Base-by-base conservation (phyloP, 2,113 vertebrate genomes). In the Rhineura floridana region DNA sequence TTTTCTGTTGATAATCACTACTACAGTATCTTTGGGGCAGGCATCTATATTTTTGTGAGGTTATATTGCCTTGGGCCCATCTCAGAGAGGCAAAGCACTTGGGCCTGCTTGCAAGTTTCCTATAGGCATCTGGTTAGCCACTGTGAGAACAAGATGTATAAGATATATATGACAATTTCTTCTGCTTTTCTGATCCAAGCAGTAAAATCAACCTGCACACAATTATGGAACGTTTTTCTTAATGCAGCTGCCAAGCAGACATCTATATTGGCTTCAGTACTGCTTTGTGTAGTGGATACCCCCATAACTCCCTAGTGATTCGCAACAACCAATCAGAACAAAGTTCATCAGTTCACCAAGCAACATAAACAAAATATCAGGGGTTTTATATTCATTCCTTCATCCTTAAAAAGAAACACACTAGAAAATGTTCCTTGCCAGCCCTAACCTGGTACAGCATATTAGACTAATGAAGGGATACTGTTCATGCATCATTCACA, bases 401-500 rank as follows among this genome's bases (percentile, higher is more conserved):
- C 92, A 88, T 93, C 84, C 82, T 91, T 94, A 93, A 94, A 94
- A 78, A 93, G 76, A 94, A 85, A 90, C 92, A 92, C 88, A 78
- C 39, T 83, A 90, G 93, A 90, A 91, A 88, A 84, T 78, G 42
- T 85, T 93, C 91, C 90, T 63, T 88, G 81, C 81, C 87, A 83
- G 36, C n/a, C 36, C 88, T 93, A 95, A 95, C 95, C 93, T 95
- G 94, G 92, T 95, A 87, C 62, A 85, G 89, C 93, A 91, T 94
- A 92, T 93, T 95, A 94, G 86, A 90, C 91, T 93, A 90, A 95
- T 94, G 94, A 92, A 90, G 91, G 87, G 92, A 93, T 94, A 87
- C 91, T 94, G 85, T 95, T 95, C 93, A 95, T 93, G 90, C 92
- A 95, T 93, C 92, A 93, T 94, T 94, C 90, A 93, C 1, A 94